These are phyloP conservation scores for Apis laboriosa DNA, from an alignment of 1,140 invertebrate species.

Conservation along the genomic window DNA sequence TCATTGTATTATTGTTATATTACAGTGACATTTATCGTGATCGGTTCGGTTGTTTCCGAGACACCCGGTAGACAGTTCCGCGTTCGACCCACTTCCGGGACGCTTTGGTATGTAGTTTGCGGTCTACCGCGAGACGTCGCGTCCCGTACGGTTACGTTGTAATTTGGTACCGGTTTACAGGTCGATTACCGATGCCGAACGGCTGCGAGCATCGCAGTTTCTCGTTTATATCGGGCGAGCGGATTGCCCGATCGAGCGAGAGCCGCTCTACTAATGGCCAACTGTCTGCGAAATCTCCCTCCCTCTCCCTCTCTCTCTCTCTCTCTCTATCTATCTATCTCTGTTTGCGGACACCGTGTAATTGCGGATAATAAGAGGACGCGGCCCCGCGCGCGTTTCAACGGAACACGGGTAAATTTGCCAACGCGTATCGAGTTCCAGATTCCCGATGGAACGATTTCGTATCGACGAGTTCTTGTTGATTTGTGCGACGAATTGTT, in stretches of 20 bases:
- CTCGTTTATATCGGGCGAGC: background rate
- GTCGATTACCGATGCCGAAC: slow-evolving; percentile 12
- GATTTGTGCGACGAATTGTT: too few species aligned
- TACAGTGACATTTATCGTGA: too few species aligned
- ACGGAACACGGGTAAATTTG: background rate
- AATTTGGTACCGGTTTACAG: slow-evolving; percentile 42
- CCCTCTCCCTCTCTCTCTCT: background rate
- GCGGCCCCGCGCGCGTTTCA: background rate
- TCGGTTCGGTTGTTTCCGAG: too few species aligned
- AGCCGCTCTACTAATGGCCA: slow-evolving; percentile 3
- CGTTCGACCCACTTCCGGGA: slow-evolving; percentile 28
- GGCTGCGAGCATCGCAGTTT: background rate
- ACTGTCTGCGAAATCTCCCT: background rate
- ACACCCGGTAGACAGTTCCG: too few species aligned
- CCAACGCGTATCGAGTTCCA: background rate
- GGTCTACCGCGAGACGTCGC: slow-evolving; percentile 34
- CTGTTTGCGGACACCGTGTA: slow-evolving; percentile 33
- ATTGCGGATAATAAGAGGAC: slow-evolving; percentile 34
- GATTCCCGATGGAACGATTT: background rate
- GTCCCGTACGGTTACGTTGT: slow-evolving; percentile 28
- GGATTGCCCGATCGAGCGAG: slow-evolving; percentile 7
- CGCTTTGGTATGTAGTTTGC: slow-evolving; percentile 30
- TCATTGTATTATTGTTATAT: too few species aligned
- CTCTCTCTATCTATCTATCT: background rate
- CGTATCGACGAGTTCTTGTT: too few species aligned